phyloP scores from a whole-genome alignment of 1,140 invertebrate species.

The Notospermus geniculatus region DNA sequence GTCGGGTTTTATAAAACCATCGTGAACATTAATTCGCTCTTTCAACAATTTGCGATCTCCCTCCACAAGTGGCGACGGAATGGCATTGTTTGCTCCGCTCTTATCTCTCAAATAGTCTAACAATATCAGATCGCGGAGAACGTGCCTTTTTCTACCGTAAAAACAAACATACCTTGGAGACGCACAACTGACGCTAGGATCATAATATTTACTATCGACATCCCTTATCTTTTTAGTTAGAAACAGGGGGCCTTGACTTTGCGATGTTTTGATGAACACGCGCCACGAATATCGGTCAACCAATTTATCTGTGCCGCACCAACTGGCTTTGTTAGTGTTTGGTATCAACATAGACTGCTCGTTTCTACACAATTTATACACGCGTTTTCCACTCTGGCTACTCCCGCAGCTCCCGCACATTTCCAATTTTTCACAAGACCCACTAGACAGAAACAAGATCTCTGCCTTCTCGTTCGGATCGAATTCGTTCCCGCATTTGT shows the following conservation, averaged over 20 bases:
- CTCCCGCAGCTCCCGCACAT: not conserved
- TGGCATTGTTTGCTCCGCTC: too few species aligned
- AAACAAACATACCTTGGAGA: constrained; percentile 9
- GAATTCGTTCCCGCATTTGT: constrained; percentile 8
- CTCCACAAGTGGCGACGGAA: too few species aligned
- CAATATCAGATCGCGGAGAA: not conserved
- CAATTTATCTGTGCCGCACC: not conserved
- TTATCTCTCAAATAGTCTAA: too few species aligned
- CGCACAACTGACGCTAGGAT: constrained; percentile 9
- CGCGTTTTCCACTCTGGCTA: not conserved
- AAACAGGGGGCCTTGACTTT: not conserved
- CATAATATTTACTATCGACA: constrained; percentile 9
- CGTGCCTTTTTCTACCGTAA: constrained; percentile 5
- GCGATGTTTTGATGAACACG: not conserved
- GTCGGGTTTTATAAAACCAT: too few species aligned
- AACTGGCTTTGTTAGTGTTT: constrained; percentile 7
- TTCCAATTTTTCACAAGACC: constrained; percentile 7
- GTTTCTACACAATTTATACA: constrained; percentile 10
- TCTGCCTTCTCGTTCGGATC: constrained; percentile 4
- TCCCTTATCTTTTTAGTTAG: constrained; percentile 4
- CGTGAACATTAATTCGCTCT: too few species aligned
- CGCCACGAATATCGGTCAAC: constrained; percentile 8
- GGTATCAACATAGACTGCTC: constrained; percentile 2
- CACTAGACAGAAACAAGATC: constrained; percentile 8
- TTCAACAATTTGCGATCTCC: too few species aligned